Conservation (phyloP, 2,797 vertebrate species). For the Phataginus tetradactyla region DNA sequence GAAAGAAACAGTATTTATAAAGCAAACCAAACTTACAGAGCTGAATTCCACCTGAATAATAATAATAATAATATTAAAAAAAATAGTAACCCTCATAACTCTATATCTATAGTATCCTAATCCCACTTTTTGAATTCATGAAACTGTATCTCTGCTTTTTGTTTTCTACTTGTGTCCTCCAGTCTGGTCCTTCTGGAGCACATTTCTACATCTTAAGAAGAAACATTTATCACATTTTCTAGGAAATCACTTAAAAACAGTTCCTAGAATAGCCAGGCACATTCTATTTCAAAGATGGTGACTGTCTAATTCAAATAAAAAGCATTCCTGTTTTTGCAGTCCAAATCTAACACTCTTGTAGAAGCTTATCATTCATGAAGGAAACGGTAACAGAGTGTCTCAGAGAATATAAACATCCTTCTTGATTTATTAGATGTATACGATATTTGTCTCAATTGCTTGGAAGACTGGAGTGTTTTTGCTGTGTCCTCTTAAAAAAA, state of each 20-base stretch:
- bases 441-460: constrained; percentile 44
- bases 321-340: constrained; percentile 23
- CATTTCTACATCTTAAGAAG: not conserved
- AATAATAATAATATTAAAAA: not conserved
- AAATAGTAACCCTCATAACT: not conserved
- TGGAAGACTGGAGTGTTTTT: constrained; percentile 18
- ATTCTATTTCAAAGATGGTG: constrained; percentile 54
- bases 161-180: not conserved
- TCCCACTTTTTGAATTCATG: not conserved
- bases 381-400: constrained; percentile 48
- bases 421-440: constrained; percentile 31
- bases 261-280: constrained; percentile 43
- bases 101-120: not conserved
- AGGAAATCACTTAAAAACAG: constrained; percentile 58
- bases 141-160: not conserved
- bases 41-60: not conserved
- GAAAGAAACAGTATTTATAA: not conserved
- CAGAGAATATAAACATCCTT: constrained; percentile 49
- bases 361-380: constrained; percentile 44
- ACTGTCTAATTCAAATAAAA: constrained; percentile 52
- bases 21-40: not conserved
- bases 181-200: not conserved
- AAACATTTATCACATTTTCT: constrained; percentile 44
- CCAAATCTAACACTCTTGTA: not conserved
- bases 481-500: constrained; percentile 39